Evolutionary conservation across 2,888 invertebrate genomes (phyloP).

Genomic region (Athalia circularis): DNA sequence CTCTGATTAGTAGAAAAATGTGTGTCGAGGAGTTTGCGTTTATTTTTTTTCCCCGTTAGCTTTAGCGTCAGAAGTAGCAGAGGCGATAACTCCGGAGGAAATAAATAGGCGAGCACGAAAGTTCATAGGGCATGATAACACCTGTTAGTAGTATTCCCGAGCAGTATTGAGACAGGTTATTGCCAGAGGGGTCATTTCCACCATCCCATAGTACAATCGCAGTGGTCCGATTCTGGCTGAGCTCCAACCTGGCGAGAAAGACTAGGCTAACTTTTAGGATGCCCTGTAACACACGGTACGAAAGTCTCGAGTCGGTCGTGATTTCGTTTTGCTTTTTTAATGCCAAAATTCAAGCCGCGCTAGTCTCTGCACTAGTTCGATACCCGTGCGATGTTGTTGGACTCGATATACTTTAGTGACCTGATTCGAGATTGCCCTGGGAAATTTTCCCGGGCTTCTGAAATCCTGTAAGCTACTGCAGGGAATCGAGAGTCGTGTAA

Average conservation of each 20-base stretch:
- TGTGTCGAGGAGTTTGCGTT: too few relatives aligned
- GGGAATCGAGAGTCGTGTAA: conserved; percentile 26
- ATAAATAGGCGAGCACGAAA: background rate
- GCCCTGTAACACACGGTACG: too few relatives aligned
- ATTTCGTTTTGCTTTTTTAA: too few relatives aligned
- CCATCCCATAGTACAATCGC: conserved; percentile 23
- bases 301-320: too few relatives aligned
- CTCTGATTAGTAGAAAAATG: too few relatives aligned
- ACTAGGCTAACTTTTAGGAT: conserved; percentile 16
- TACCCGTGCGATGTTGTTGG: background rate
- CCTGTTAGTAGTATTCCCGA: conserved; percentile 13
- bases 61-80: too few relatives aligned
- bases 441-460: background rate
- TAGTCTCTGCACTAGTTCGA: too few relatives aligned
- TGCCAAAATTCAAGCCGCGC: too few relatives aligned
- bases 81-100: background rate
- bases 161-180: background rate
- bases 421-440: background rate
- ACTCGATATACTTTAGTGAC: conserved; percentile 6
- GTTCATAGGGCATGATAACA: conserved; percentile 21
- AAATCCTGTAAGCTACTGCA: conserved; percentile 46
- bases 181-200: conserved; percentile 23
- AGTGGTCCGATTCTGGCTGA: conserved; percentile 9
- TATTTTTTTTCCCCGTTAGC: too few relatives aligned
- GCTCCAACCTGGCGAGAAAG: conserved; percentile 2